A percentile compares a stretch with the other conserved stretches of the same genome.
phyloP scores from a whole-genome alignment of 2,888 invertebrate genomes.

The Tanypteryx hageni region DNA sequence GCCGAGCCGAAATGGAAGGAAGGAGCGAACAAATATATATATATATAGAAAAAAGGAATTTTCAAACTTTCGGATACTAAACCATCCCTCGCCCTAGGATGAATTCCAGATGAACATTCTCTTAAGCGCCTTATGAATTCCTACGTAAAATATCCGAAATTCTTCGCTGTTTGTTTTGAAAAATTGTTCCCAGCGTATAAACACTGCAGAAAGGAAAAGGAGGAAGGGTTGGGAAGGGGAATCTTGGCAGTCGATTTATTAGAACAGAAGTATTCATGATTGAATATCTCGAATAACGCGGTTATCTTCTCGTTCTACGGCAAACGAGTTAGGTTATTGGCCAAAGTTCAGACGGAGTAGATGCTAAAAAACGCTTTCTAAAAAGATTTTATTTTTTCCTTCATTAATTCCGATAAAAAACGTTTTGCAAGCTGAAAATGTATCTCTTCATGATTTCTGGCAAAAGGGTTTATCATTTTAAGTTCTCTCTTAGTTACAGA shows the following conservation, averaged over 20 bases:
- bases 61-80: not conserved
- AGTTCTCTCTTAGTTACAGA: too few species aligned
- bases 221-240: not conserved
- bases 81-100: not conserved
- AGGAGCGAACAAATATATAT: not conserved
- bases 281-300: not conserved
- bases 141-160: not conserved
- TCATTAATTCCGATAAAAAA: not conserved
- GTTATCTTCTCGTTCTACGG: not conserved
- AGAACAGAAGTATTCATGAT: not conserved
- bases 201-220: not conserved
- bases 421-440: not conserved
- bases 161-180: conserved; percentile 4
- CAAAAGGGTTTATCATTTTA: too few species aligned
- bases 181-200: not conserved
- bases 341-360: not conserved
- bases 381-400: not conserved
- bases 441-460: not conserved
- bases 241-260: not conserved
- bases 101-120: not conserved
- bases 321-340: not conserved
- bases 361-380: not conserved
- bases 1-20: not conserved
- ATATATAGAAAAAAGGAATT: not conserved
- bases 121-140: not conserved